A percentile compares a stretch with the other conserved stretches of the same genome.
These are phyloP conservation scores for Rotaria magnacalcarata DNA, from an alignment of 2,888 invertebrate genomes.

Conservation along the genomic window DNA sequence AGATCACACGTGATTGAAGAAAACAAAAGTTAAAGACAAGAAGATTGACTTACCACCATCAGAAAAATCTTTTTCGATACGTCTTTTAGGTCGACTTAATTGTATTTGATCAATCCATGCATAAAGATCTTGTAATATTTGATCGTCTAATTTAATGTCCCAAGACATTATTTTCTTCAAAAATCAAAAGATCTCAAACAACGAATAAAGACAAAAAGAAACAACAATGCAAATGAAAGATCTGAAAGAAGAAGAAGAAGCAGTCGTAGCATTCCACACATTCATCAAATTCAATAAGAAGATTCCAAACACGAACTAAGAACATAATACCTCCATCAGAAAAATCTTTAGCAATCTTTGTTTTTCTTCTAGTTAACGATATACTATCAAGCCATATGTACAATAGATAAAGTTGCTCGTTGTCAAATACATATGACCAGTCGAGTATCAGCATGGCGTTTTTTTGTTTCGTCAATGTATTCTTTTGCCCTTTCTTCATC, in stretches of 20 bases:
- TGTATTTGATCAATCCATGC: conserved; percentile 59
- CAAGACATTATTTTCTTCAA: conserved; percentile 9
- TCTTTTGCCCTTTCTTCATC: background rate
- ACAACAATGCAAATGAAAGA: background rate
- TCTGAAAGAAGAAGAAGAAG: background rate
- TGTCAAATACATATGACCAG: conserved; percentile 10
- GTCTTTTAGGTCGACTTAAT: conserved; percentile 57
- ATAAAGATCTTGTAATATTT: conserved; percentile 57
- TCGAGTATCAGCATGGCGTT: background rate
- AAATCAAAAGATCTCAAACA: background rate
- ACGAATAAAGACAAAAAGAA: too few relatives aligned
- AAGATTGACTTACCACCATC: conserved; percentile 56
- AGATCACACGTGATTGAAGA: background rate
- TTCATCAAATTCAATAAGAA: too few relatives aligned
- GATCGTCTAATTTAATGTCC: conserved; percentile 53
- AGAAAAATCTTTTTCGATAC: conserved; percentile 59
- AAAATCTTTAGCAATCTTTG: background rate
- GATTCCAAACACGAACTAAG: too few relatives aligned
- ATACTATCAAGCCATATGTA: background rate
- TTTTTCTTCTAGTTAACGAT: background rate
- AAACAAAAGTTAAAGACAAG: background rate
- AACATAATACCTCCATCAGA: background rate
- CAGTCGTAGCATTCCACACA: too few relatives aligned
- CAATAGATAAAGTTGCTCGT: background rate
- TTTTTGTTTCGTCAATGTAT: background rate